Conservation (phyloP, 2,888 invertebrate species). For the Gnatocerus cornutus region DNA sequence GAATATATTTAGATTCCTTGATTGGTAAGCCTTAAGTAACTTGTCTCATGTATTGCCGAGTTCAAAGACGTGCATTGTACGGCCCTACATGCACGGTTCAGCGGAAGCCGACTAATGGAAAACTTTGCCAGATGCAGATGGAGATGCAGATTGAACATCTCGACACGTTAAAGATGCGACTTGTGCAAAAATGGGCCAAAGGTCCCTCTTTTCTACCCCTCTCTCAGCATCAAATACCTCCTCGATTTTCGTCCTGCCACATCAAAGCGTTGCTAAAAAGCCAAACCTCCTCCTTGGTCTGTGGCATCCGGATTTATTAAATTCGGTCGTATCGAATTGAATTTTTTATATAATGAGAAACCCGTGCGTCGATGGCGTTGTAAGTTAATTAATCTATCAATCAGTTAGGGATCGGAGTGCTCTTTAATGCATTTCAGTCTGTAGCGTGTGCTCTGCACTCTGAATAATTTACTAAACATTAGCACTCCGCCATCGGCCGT, state of each 20-base stretch:
- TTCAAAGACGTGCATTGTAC: constrained; percentile 45
- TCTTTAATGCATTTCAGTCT: constrained; percentile 67
- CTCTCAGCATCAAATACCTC: too few species aligned
- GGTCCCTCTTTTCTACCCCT: too few species aligned
- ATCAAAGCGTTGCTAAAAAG: background rate
- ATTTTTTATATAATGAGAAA: constrained; percentile 58
- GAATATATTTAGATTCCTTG: constrained; percentile 56
- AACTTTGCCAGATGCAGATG: constrained; percentile 13
- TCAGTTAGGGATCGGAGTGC: constrained; percentile 67
- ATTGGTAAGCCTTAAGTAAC: constrained; percentile 55
- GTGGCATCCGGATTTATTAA: constrained; percentile 17
- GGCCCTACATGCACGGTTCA: constrained; percentile 24
- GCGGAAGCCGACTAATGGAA: constrained; percentile 29
- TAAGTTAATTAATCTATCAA: constrained; percentile 69
- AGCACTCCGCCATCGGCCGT: constrained; percentile 66
- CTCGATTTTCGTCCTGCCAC: too few species aligned
- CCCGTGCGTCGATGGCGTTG: constrained; percentile 58
- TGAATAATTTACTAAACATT: constrained; percentile 70
- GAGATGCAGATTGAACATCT: constrained; percentile 12
- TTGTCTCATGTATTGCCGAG: constrained; percentile 49
- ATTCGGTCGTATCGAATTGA: constrained; percentile 44
- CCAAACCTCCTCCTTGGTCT: background rate
- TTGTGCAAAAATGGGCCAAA: too few species aligned
- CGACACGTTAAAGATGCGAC: background rate
- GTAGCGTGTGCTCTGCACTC: constrained; percentile 66